Evolutionary conservation across 2,888 invertebrate species (phyloP).

Genomic region (Drepana falcataria): DNA sequence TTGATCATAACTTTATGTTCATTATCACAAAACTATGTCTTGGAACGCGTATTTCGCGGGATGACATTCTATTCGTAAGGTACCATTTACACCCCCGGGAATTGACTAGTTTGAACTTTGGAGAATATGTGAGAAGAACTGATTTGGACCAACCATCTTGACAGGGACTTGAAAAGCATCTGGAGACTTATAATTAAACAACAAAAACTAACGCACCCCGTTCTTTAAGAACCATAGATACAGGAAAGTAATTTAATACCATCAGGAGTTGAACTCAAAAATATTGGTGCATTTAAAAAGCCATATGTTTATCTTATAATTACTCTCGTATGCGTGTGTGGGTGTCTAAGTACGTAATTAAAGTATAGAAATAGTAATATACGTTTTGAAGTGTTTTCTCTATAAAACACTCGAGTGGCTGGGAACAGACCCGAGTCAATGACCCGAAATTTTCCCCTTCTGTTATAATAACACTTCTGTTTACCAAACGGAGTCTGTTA

Average conservation of each 20-base stretch:
- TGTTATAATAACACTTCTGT: conserved; percentile 67
- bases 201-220: not conserved
- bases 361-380: conserved; percentile 77
- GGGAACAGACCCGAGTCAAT: conserved; percentile 64
- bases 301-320: conserved; percentile 71
- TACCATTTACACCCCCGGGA: too few relatives aligned
- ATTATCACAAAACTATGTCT: too few relatives aligned
- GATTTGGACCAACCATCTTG: too few relatives aligned
- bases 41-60: too few relatives aligned
- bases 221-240: conserved; percentile 5
- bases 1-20: too few relatives aligned
- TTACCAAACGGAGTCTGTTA: conserved; percentile 56
- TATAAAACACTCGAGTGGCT: conserved; percentile 74
- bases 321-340: conserved; percentile 51
- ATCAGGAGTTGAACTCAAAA: conserved; percentile 36
- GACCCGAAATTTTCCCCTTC: conserved; percentile 62
- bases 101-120: too few relatives aligned
- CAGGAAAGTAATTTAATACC: conserved; percentile 57
- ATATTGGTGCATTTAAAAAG: conserved; percentile 50
- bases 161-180: too few relatives aligned
- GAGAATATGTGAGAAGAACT: too few relatives aligned
- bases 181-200: too few relatives aligned
- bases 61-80: too few relatives aligned
- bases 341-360: conserved; percentile 68
- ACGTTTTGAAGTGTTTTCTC: conserved; percentile 77